Evolutionary conservation across 2,888 invertebrate species (phyloP), one percentile per base, ranked within the genome.

Genomic region (Dasypolia templi): DNA sequence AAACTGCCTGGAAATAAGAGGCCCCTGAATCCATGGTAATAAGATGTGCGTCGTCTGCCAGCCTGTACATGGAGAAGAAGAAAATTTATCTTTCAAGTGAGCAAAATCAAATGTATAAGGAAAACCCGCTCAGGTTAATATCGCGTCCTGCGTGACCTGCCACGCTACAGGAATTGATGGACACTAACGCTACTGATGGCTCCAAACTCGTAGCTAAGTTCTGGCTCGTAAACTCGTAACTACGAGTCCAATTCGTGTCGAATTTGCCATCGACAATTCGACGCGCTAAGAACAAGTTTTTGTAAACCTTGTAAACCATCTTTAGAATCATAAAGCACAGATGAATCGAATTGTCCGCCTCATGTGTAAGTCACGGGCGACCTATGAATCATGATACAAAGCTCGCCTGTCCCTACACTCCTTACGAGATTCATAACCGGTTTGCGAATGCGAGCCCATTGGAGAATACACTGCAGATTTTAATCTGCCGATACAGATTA

Each of bases 401-500:
- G 11, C 61, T 39, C 44, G 26, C 44, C 66, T 22, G 64, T 44
- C 44, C 32, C 32, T 56, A 12, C 39, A 67, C 22, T 46, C 22
- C 56, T 12, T 51, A 29, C 14, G 14, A 75, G 53, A 17, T 65
- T 0, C 6, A 3, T 26, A 76, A 78, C 77, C 77, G 77, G 77
- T 76, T 77, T 44, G 29, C 42, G 7, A 51, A 56, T 26, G 74
- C 72, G 51, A 22, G 26, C 39, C 35, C 51, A 53, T 59, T 51
- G 49, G 32, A 26, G 56, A 58, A n/a, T 39, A 44, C 51, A 22
- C 12, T 72, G 79, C 70, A 46, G 73, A 76, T 79, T 72, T 72
- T 61, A 61, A 72, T 76, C 79, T 32, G 12, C 32, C 19, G 73
- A 79, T 79, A 72, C 72, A 61, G 53, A 75, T 79, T 79, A 51